Evolutionary conservation across 1,140 invertebrate species (phyloP), one percentile per base, ranked within the genome.

Genomic region (Aphaenogaster ashmeadi): DNA sequence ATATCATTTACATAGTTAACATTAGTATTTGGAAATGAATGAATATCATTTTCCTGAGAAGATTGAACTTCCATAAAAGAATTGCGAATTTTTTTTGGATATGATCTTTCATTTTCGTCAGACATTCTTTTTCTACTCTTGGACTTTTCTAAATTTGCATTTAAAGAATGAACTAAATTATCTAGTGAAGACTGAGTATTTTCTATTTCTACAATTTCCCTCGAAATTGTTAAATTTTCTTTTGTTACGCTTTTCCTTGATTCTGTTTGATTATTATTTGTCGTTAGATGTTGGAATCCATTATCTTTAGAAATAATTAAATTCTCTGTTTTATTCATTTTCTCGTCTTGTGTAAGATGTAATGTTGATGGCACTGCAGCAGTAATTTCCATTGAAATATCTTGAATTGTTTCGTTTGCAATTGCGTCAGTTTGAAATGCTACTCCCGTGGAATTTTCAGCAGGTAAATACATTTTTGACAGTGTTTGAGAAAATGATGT

Each of bases 301-400:
- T 56, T 11, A 58, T 56, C 44, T 44, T 33, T 33, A 58, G 44
- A 67, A 67, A 67, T 27, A 8, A 38, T n/a, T 50, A 38, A 67
- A 41, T 38, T 80, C 7, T 71, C 36, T n/a, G 15, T 71, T 81
- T 58, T 1, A 71, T 71, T 44, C 71, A n/a, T 0, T 44, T 21
- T n/a, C 13, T 2, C n/a, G 11, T 66, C 47, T 83, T n/a, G 66
- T 13, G 5, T 15, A 69, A 56, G 5, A 44, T 44, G 36, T 5
- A n/a, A n/a, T 18, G 11, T 62, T n/a, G 50, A 38, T 13, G 21
- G 38, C 60, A 81, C 8, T 56, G 64, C 60, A 85, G 79, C 33
- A 27, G 88, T 90, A 27, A 92, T 67, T 71, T 90, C 86, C 84
- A 89, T 91, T 60, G 54, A 79, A n/a, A 58, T 44, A 72, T 88